Percentiles rank a stretch among this genome's conserved stretches.
These are phyloP conservation scores for Crotalus viridis DNA, from an alignment of 2,113 vertebrate species.

Conservation along the genomic window DNA sequence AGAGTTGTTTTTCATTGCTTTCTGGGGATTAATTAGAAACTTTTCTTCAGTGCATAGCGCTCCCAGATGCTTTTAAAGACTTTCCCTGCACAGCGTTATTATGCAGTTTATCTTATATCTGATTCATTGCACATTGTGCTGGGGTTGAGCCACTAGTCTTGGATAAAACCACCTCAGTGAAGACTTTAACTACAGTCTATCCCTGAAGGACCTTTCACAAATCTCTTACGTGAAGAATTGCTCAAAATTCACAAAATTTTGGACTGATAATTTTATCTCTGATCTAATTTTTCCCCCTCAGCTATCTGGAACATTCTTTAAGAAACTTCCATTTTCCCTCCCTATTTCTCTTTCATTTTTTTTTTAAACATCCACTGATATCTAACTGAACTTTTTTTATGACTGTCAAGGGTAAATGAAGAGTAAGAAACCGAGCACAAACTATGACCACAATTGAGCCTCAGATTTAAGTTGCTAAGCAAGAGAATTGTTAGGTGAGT, in stretches of 20 bases:
- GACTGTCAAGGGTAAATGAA: background rate
- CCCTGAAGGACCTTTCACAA: constrained; percentile 6
- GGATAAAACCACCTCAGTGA: constrained; percentile 4
- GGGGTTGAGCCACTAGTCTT: background rate
- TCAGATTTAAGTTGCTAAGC: background rate
- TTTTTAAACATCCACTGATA: background rate
- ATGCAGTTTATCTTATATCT: background rate
- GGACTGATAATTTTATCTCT: background rate
- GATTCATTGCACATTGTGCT: background rate
- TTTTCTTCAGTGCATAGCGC: background rate
- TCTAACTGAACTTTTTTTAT: background rate
- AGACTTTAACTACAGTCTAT: background rate
- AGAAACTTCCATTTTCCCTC: background rate
- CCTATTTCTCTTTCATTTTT: background rate
- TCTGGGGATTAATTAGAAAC: constrained; percentile 5
- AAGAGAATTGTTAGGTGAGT: background rate
- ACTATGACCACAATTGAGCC: background rate
- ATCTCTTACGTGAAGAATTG: background rate
- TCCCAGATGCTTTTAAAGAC: background rate
- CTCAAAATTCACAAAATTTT: background rate
- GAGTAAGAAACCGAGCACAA: background rate
- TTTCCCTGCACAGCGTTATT: background rate
- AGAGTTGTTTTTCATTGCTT: constrained; percentile 1
- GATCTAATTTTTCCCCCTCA: background rate
- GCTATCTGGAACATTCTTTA: background rate